Base-by-base conservation (phyloP, 2,888 invertebrate species). In the Drosophila barbarae region DNA sequence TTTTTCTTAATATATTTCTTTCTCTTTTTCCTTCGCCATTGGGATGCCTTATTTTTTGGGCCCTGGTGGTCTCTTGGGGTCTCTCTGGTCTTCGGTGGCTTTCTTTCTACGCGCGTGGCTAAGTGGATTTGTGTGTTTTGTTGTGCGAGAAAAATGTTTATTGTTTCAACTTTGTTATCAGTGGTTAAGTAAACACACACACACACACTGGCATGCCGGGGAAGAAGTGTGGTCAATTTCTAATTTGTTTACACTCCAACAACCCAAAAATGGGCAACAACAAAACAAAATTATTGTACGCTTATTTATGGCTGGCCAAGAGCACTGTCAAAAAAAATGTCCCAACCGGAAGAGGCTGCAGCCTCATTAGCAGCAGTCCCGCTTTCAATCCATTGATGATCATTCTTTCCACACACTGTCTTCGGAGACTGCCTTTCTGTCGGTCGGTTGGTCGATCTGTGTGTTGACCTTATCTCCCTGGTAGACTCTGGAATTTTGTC, bases 101-200 rank as follows among this genome's bases (percentile, higher is more conserved):
- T 77, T 77, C 71, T 76, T 75, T 63, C 63, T 59, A 71, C 60
- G 77, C 77, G 83, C 74, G 79, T 58, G 79, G 72, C 87, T 88
- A 87, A 87, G 87, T 87, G 87, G 87, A 87, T 87, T 87, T 87
- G 88, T 87, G 84, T 87, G 87, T 87, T 87, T 82, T 88, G 73
- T 66, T 70, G 84, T 74, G 79, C 80, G 85, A 84, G 83, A 86
- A 86, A 87, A 87, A 87, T 88, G 87, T 87, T 87, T 87, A 87
- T 87, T 87, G 88, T 87, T 87, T 88, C 88, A 88, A 87, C 87
- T 85, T 88, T 87, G 87, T 87, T 87, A 87, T 87, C 87, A 87
- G 80, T 69, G 71, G 66, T 85, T 80, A 76, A 86, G 82, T 86
- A 87, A 87, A 87, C 86, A 85, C 68, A 55, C 64, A 59, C 58